Evolutionary conservation across 1,140 invertebrate genomes (phyloP).

Genomic region (Hylaeus volcanicus): DNA sequence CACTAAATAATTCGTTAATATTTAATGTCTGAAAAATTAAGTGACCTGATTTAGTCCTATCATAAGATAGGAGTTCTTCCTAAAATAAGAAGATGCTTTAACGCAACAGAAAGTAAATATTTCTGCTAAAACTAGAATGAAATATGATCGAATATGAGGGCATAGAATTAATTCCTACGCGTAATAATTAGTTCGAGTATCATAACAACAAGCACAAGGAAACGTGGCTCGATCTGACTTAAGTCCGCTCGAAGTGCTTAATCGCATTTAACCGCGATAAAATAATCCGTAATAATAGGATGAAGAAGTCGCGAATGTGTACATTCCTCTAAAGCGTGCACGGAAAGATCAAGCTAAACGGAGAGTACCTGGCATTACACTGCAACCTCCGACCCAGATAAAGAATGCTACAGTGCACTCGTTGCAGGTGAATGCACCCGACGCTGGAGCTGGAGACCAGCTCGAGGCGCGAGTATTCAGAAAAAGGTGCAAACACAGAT

Average conservation of each 20-base stretch:
- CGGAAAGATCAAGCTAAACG: slow-evolving; percentile 36
- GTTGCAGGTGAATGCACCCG: slow-evolving; percentile 61
- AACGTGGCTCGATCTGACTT: background rate
- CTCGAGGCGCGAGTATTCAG: background rate
- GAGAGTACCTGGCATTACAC: slow-evolving; percentile 33
- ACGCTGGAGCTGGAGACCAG: background rate
- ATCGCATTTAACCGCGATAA: slow-evolving; percentile 1
- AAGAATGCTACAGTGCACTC: slow-evolving; percentile 57
- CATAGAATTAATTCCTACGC: too few species aligned
- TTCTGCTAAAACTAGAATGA: too few species aligned
- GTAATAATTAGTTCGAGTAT: background rate
- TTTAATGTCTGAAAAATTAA: too few species aligned
- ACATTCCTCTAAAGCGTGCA: background rate
- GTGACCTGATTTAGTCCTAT: too few species aligned
- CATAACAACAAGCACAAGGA: background rate
- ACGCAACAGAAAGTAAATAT: too few species aligned
- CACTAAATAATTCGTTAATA: too few species aligned
- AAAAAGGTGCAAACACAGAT: slow-evolving; percentile 12
- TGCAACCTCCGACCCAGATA: slow-evolving; percentile 61
- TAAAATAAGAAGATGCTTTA: too few species aligned
- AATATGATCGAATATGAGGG: too few species aligned
- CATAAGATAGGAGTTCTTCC: too few species aligned
- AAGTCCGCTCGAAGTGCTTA: background rate
- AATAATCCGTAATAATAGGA: slow-evolving; percentile 18
- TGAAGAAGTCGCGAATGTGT: background rate